Percentiles rank a stretch among this genome's conserved stretches.
Conservation (phyloP, 1,140 invertebrate species). For the Drosophila sucinea region DNA sequence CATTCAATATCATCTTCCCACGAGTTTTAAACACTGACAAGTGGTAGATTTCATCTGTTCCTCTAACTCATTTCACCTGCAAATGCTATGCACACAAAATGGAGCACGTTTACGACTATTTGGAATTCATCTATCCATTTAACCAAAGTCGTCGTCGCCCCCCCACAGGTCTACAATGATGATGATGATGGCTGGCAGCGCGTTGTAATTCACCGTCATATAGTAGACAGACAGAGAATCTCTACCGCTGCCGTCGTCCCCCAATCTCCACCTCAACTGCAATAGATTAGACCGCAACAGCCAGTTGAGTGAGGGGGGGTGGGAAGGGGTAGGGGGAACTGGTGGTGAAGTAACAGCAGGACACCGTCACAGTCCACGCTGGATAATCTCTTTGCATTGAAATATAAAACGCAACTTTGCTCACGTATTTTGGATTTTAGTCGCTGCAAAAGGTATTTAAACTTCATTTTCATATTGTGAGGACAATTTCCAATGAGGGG, state of each 20-base stretch:
- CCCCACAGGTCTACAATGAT: not conserved
- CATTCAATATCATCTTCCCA: not conserved
- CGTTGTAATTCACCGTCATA: conserved; percentile 12
- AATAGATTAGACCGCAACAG: conserved; percentile 1
- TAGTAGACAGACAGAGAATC: not conserved
- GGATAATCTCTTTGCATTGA: conserved; percentile 26
- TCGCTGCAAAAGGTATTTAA: conserved; percentile 62
- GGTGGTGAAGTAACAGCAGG: not conserved
- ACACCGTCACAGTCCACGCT: conserved; percentile 35
- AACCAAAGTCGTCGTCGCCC: not conserved
- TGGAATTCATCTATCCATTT: conserved; percentile 19
- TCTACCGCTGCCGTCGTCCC: not conserved
- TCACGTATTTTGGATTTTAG: conserved; percentile 74
- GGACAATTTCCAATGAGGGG: conserved; percentile 31
- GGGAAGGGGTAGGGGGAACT: not conserved
- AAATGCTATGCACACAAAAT: conserved; percentile 67
- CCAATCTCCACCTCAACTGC: conserved; percentile 11
- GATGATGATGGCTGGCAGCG: not conserved
- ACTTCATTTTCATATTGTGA: conserved; percentile 69
- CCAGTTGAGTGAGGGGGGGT: not conserved
- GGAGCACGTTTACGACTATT: conserved; percentile 71
- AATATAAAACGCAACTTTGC: conserved; percentile 53
- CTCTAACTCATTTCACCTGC: conserved; percentile 42
- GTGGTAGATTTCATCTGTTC: conserved; percentile 36
- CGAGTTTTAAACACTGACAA: conserved; percentile 16